Evolutionary conservation across 2,888 invertebrate species (phyloP).

Genomic region (Eilema sororculum): DNA sequence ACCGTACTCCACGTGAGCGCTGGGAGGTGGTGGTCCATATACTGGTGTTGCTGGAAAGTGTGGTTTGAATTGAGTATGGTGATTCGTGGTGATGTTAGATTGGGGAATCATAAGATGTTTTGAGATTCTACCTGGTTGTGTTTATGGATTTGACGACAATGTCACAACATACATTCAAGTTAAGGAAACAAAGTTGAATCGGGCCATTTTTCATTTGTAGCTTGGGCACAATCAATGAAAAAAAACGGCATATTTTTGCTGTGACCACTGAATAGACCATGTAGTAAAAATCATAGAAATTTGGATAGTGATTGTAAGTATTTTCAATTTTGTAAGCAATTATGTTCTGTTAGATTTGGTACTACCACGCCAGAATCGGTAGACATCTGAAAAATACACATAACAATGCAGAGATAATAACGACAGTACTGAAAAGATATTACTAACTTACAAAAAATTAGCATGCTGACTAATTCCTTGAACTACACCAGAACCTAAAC

Average conservation of each 20-base stretch:
- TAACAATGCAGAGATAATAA: background rate
- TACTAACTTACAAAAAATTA: background rate
- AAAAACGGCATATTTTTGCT: too few species aligned
- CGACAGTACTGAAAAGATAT: background rate
- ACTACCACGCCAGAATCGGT: background rate
- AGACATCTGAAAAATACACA: conserved; percentile 20
- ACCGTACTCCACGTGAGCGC: conserved; percentile 71
- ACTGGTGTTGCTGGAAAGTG: conserved; percentile 68
- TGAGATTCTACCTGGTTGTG: background rate
- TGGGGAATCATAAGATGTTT: background rate
- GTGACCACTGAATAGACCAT: too few species aligned
- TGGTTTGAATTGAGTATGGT: conserved; percentile 21
- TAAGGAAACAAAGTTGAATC: too few species aligned
- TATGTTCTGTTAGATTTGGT: background rate
- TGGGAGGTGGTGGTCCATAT: conserved; percentile 75
- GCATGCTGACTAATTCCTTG: background rate
- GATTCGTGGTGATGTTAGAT: background rate
- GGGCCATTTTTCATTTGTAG: too few species aligned
- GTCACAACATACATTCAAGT: too few species aligned
- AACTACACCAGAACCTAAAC: too few species aligned
- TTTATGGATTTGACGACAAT: background rate
- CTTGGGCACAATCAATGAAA: too few species aligned
- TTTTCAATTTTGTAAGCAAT: background rate
- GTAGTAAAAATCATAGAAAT: background rate
- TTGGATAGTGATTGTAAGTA: background rate